Conservation (phyloP, 2,888 invertebrate species). For the Chirona hameri region DNA sequence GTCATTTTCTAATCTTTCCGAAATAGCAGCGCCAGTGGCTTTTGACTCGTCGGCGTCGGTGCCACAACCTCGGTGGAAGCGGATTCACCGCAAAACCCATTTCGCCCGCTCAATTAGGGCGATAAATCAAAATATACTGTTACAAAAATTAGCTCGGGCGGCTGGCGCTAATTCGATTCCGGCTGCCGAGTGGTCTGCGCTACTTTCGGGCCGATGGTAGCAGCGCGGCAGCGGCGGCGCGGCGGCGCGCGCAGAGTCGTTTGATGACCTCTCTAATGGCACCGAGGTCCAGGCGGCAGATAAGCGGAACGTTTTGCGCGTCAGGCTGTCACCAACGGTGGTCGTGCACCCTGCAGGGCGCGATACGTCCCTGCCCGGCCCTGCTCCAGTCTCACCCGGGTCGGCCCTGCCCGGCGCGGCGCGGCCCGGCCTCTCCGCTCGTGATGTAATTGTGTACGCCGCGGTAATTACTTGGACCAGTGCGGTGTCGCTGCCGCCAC, state of each 20-base stretch:
- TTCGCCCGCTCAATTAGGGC: constrained; percentile 13
- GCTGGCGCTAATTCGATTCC: background rate
- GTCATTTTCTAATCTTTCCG: constrained; percentile 24
- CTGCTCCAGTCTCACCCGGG: background rate
- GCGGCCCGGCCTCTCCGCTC: background rate
- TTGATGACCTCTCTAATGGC: too few species aligned
- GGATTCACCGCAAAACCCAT: constrained; percentile 28
- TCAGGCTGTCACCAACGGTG: too few species aligned
- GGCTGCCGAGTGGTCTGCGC: too few species aligned
- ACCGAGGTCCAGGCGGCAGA: too few species aligned
- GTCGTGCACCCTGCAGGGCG: too few species aligned
- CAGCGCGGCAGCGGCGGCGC: background rate
- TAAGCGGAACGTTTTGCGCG: too few species aligned
- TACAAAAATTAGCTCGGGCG: background rate
- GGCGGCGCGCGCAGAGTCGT: background rate
- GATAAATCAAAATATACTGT: constrained; percentile 26
- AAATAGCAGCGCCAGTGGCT: constrained; percentile 23
- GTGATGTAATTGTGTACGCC: constrained; percentile 13
- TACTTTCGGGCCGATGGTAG: too few species aligned
- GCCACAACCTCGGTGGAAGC: background rate
- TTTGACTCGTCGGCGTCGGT: background rate
- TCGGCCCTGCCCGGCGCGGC: background rate
- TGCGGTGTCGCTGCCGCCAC: background rate
- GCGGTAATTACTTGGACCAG: background rate
- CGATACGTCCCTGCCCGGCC: background rate